phyloP scores from a whole-genome alignment of 1,140 invertebrate genomes.

The Zaprionus taronus region DNA sequence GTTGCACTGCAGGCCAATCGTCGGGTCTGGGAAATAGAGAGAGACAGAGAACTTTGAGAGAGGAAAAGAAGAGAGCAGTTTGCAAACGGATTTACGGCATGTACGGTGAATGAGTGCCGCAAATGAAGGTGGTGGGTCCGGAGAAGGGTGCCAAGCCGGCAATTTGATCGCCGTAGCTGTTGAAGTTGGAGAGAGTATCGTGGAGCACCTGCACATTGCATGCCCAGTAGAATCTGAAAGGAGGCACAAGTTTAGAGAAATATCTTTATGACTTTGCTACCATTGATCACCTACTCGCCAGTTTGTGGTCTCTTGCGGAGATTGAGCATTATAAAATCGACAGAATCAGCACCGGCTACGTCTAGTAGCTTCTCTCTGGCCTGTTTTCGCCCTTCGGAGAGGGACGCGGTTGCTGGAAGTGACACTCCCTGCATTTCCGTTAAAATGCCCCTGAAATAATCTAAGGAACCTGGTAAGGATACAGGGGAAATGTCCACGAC shows the following conservation, averaged over 20 bases:
- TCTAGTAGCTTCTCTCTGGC: conserved; percentile 86
- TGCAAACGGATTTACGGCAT: conserved; percentile 87
- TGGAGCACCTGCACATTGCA: conserved; percentile 87
- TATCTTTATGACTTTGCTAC: too few species aligned
- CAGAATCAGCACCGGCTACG: conserved; percentile 84
- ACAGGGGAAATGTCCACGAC: conserved; percentile 94
- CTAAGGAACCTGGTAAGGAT: conserved; percentile 87
- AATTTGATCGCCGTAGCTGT: conserved; percentile 86
- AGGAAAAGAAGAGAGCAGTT: too few species aligned
- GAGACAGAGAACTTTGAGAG: conserved; percentile 57
- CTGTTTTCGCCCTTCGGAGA: conserved; percentile 88
- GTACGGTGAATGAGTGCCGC: conserved; percentile 91
- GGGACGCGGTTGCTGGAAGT: conserved; percentile 86
- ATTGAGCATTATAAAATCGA: conserved; percentile 86
- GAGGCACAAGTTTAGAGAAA: not conserved
- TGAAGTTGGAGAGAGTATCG: conserved; percentile 88
- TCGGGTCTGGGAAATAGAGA: conserved; percentile 84
- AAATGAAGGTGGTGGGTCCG: conserved; percentile 92
- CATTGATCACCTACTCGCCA: conserved; percentile 52
- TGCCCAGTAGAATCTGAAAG: conserved; percentile 78
- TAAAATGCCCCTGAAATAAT: conserved; percentile 88
- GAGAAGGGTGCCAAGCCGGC: conserved; percentile 85
- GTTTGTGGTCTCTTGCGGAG: conserved; percentile 63
- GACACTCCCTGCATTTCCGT: conserved; percentile 87
- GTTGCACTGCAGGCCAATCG: conserved; percentile 89